Conservation (phyloP, 2,888 invertebrate species). For the Eutolmus rufibarbis region DNA sequence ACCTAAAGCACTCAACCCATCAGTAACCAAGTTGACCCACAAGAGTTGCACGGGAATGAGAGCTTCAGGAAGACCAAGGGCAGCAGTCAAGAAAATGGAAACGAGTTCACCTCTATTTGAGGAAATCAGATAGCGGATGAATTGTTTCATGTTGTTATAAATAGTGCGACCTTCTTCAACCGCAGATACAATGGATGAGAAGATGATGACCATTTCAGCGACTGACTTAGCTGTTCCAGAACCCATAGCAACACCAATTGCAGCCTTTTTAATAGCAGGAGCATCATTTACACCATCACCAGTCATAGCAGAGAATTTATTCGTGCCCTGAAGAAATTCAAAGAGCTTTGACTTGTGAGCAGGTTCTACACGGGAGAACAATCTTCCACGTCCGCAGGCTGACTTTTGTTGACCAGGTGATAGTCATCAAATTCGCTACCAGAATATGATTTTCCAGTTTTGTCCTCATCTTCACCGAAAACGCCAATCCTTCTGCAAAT, state of each 20-base stretch:
- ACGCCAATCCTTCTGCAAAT: conserved; percentile 99
- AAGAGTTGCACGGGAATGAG: conserved; percentile 98
- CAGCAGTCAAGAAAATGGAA: conserved; percentile 98
- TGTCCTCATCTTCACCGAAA: conserved; percentile 94
- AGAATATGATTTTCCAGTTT: conserved; percentile 94
- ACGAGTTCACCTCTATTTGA: conserved; percentile 99
- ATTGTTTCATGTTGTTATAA: conserved; percentile 99
- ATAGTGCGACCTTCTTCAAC: conserved; percentile 99
- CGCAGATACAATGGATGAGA: conserved; percentile 98
- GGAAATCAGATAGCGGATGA: conserved; percentile 99
- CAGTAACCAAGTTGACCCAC: conserved; percentile 99
- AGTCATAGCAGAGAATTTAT: conserved; percentile 99
- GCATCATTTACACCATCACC: conserved; percentile 99
- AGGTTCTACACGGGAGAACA: conserved; percentile 99
- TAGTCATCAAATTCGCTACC: conserved; percentile 99
- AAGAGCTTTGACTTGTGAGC: conserved; percentile 99
- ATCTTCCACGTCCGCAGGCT: conserved; percentile 86
- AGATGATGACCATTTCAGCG: conserved; percentile 99
- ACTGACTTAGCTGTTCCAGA: conserved; percentile 99
- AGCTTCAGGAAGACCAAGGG: conserved; percentile 98
- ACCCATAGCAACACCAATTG: conserved; percentile 99
- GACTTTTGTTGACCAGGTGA: conserved; percentile 87
- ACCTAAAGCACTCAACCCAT: conserved; percentile 98
- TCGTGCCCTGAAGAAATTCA: conserved; percentile 98
- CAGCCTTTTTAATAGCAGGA: conserved; percentile 98